These are phyloP conservation scores for Serranus cabrilla DNA, from an alignment of 2,797 vertebrate species.

Conservation along the genomic window DNA sequence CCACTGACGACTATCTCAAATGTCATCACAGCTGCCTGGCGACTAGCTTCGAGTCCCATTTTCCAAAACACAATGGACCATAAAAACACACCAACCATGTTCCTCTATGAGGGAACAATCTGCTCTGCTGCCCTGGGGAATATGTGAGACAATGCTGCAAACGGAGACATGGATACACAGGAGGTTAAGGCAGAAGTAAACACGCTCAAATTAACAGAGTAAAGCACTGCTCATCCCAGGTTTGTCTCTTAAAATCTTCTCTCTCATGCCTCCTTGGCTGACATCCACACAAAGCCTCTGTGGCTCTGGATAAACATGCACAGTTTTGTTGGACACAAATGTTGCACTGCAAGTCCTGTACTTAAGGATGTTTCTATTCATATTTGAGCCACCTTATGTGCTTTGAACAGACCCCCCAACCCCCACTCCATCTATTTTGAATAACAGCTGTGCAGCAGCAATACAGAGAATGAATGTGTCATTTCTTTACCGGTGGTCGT, in stretches of 20 bases:
- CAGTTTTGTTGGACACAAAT: slow-evolving; percentile 9
- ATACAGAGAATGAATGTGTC: slow-evolving; percentile 45
- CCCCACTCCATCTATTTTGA: slow-evolving; percentile 64
- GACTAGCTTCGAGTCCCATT: slow-evolving; percentile 49
- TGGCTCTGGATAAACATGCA: slow-evolving; percentile 29
- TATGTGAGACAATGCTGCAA: slow-evolving; percentile 53
- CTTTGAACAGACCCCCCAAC: slow-evolving; percentile 54
- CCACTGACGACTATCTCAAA: slow-evolving; percentile 64
- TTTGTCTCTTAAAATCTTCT: slow-evolving; percentile 18
- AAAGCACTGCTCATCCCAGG: slow-evolving; percentile 25
- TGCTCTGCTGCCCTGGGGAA: slow-evolving; percentile 47
- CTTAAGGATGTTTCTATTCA: slow-evolving; percentile 24
- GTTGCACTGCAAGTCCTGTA: background rate
- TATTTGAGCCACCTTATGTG: slow-evolving; percentile 28
- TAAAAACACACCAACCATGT: slow-evolving; percentile 43
- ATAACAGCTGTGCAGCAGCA: slow-evolving; percentile 55
- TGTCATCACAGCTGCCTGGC: slow-evolving; percentile 76
- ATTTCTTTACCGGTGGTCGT: slow-evolving; percentile 75
- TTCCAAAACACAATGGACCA: slow-evolving; percentile 72
- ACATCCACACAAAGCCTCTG: slow-evolving; percentile 34
- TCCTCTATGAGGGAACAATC: slow-evolving; percentile 42
- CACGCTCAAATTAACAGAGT: slow-evolving; percentile 37
- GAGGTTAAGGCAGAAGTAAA: slow-evolving; percentile 34
- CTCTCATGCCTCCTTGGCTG: slow-evolving; percentile 30
- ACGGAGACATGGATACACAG: slow-evolving; percentile 44